Evolutionary conservation across 2,113 vertebrate species (phyloP).

Genomic region (Tychaedon coryphoeus): DNA sequence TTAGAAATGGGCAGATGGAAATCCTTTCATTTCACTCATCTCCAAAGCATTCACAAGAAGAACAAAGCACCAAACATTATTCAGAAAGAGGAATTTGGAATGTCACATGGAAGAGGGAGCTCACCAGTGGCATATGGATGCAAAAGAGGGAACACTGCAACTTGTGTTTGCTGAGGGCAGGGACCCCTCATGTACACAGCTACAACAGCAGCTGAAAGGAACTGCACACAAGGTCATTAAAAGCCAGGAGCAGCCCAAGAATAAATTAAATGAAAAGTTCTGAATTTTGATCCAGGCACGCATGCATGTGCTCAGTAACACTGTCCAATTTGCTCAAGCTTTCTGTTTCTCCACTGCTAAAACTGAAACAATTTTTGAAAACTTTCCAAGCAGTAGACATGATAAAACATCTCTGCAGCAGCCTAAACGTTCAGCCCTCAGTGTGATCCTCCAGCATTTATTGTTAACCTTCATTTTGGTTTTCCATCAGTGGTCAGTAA

Average conservation of each 20-base stretch:
- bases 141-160: neutral
- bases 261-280: neutral
- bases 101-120: neutral
- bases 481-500: neutral
- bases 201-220: neutral
- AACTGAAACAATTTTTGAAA: neutral
- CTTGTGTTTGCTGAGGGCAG: neutral
- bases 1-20: neutral
- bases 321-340: neutral
- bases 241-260: neutral
- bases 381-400: neutral
- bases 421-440: neutral
- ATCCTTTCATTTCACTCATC: neutral
- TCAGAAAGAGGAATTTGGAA: neutral
- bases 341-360: neutral
- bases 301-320: rapidly evolving
- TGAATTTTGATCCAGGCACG: neutral
- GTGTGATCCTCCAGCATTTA: neutral
- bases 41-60: neutral
- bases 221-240: rapidly evolving
- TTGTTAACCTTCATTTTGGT: neutral
- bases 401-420: neutral
- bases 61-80: neutral
- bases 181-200: rapidly evolving
- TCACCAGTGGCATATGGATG: rapidly evolving